Evolutionary conservation across 2,113 vertebrate genomes (phyloP), one percentile per base, ranked within the genome.

Genomic region (Tyto alba): DNA sequence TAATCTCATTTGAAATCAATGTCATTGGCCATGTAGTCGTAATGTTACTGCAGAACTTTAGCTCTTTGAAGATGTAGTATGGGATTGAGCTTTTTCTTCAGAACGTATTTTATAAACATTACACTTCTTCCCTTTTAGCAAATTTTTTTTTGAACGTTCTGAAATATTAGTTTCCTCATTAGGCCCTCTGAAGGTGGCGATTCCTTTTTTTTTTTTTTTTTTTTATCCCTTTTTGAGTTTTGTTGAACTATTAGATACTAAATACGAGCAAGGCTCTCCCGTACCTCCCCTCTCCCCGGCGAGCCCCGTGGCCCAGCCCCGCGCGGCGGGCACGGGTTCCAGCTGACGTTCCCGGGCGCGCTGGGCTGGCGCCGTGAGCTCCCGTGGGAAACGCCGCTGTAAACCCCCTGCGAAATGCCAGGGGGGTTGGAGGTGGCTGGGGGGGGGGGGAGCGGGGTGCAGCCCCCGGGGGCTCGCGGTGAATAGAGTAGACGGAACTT

Each of bases 391-490:
- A 29, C 7, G 12, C 36, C 3, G 4, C 2, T 7, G 40, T 57
- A 53, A 59, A 73, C 59, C 32, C 55, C 55, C 55, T 4, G 22
- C 26, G 21, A 41, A 23, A 19, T 3, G 8, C 41, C 4, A 1
- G 4, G 2, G 57, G 48, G 22, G 32, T 4, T 30, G 2, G 1
- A 48, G 21, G 5, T n/a, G n/a, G n/a, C n/a, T n/a, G n/a, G n/a
- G n/a, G n/a, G n/a, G n/a, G n/a, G n/a, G n/a, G n/a, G n/a, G n/a
- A n/a, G n/a, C n/a, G n/a, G n/a, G n/a, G n/a, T n/a, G n/a, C n/a
- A n/a, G n/a, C n/a, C n/a, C n/a, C n/a, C n/a, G n/a, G n/a, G n/a
- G n/a, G n/a, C n/a, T n/a, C n/a, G n/a, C n/a, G n/a, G n/a, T n/a
- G n/a, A n/a, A n/a, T n/a, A n/a, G n/a, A n/a, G n/a, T 13, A 7